phyloP scores from a whole-genome alignment of 2,113 vertebrate species.

The Ginglymostoma cirratum region DNA sequence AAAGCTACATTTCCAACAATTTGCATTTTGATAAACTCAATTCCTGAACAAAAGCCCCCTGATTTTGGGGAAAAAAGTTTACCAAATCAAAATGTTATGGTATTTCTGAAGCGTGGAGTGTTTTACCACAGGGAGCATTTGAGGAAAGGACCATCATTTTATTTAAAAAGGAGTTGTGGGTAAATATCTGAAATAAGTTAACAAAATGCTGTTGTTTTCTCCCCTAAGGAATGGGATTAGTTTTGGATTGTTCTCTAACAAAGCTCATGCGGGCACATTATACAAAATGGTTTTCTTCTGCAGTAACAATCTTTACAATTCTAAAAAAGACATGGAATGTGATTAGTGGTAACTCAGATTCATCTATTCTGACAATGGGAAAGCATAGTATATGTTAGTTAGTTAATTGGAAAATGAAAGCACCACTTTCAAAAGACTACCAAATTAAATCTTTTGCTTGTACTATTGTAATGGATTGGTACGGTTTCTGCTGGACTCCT shows the following conservation, averaged over 20 bases:
- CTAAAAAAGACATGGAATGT: background rate
- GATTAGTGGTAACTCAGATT: background rate
- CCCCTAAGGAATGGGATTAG: background rate
- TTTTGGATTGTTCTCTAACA: background rate
- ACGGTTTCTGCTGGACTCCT: background rate
- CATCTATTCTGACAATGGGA: background rate
- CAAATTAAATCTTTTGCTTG: background rate
- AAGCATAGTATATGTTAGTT: background rate
- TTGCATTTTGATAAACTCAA: background rate
- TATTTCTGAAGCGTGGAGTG: background rate
- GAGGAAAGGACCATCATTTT: background rate
- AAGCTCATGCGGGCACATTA: background rate
- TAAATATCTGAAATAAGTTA: background rate
- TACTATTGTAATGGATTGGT: background rate
- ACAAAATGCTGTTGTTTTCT: too few species aligned
- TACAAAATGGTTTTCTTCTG: background rate
- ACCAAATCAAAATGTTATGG: background rate
- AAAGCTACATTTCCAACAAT: background rate
- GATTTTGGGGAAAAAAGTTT: background rate
- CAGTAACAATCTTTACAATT: background rate
- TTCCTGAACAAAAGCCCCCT: background rate
- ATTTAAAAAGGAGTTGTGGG: background rate
- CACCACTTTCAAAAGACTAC: background rate
- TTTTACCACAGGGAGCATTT: background rate
- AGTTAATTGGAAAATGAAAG: background rate